phyloP scores from a whole-genome alignment of 2,888 invertebrate genomes.

The Homarus gammarus region DNA sequence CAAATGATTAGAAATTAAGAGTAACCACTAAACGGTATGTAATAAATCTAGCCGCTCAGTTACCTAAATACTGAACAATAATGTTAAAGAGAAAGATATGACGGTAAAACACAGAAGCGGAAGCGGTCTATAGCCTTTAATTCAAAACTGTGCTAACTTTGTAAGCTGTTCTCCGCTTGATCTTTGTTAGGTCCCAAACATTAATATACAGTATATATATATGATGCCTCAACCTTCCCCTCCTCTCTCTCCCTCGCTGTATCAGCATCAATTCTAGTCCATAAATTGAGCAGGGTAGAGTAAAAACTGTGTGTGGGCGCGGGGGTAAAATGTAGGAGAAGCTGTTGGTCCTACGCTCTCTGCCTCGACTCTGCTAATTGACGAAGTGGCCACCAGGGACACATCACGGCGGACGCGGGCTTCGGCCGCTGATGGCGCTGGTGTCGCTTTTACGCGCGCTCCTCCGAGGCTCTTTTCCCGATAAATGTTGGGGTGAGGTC shows the following conservation, averaged over 20 bases:
- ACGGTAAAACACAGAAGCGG: no score
- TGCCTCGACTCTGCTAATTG: conserved; percentile 53
- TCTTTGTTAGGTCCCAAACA: no score
- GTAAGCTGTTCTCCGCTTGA: no score
- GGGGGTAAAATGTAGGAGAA: conserved; percentile 40
- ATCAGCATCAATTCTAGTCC: conserved; percentile 39
- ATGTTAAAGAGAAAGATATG: no score
- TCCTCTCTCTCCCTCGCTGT: not conserved
- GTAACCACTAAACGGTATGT: no score
- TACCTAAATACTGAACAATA: no score
- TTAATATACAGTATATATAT: no score
- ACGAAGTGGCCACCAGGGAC: conserved; percentile 62
- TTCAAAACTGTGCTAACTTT: no score
- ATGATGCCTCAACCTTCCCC: not conserved
- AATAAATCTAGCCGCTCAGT: no score
- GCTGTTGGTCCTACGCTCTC: conserved; percentile 55
- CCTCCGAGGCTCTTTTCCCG: conserved; percentile 43
- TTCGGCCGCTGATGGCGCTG: conserved; percentile 53
- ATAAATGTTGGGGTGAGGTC: conserved; percentile 50
- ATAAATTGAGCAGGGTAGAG: conserved; percentile 23
- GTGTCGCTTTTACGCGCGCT: conserved; percentile 59
- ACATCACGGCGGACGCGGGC: conserved; percentile 51
- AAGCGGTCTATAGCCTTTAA: no score
- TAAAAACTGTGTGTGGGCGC: conserved; percentile 32
- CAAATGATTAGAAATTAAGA: no score